A percentile compares a stretch with the other conserved stretches of the same genome.
These are phyloP conservation scores for Ectobius pallidus DNA, from an alignment of 2,888 invertebrate genomes.

Conservation along the genomic window DNA sequence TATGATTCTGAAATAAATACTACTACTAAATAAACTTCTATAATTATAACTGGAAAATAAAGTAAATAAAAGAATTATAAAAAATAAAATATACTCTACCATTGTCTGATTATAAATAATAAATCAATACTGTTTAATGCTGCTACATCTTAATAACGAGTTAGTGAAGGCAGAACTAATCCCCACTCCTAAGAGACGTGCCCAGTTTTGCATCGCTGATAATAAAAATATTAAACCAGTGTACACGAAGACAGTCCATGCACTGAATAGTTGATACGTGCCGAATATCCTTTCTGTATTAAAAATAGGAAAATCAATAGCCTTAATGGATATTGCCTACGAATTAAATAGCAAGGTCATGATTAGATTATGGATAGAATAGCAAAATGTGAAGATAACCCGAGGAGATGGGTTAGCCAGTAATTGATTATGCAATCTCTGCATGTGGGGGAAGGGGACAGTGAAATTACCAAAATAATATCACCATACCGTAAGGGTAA, in stretches of 20 bases:
- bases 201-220: not conserved
- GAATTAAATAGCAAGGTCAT: not conserved
- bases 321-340: not conserved
- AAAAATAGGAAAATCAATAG: not conserved
- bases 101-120: too few relatives aligned
- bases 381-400: not conserved
- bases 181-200: too few relatives aligned
- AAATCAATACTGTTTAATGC: too few relatives aligned
- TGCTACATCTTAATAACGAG: too few relatives aligned
- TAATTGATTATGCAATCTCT: conserved; percentile 13
- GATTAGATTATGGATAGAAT: not conserved
- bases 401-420: not conserved
- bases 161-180: too few relatives aligned
- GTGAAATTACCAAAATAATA: not conserved
- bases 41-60: too few relatives aligned
- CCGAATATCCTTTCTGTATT: not conserved
- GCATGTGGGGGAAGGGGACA: not conserved
- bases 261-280: not conserved
- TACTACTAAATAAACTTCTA: too few relatives aligned
- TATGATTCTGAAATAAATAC: too few relatives aligned
- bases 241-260: not conserved
- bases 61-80: too few relatives aligned
- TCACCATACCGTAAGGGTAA: not conserved
- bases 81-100: too few relatives aligned
- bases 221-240: not conserved